These are phyloP conservation scores for Ceyx cyanopectus DNA, from an alignment of 2,113 vertebrate species.

Conservation along the genomic window DNA sequence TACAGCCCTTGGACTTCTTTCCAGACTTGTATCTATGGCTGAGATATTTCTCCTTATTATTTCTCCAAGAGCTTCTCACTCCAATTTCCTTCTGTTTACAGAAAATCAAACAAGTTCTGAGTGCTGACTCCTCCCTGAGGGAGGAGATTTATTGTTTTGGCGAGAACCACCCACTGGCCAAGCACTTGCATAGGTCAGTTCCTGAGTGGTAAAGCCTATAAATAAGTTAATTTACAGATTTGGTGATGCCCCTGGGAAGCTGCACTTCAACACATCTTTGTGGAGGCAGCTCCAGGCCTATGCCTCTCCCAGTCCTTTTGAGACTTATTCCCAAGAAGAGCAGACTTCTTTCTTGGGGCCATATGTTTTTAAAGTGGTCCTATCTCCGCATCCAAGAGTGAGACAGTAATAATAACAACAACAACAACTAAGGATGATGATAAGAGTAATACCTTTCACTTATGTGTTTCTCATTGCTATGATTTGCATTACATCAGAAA, in stretches of 20 bases:
- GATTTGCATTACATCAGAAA: constrained; percentile 68
- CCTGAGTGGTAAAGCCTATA: neutral
- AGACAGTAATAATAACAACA: constrained; percentile 49
- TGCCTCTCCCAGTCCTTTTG: constrained; percentile 27
- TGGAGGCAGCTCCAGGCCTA: constrained; percentile 2
- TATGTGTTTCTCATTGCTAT: constrained; percentile 42
- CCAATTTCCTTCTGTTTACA: neutral
- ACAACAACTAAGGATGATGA: constrained; percentile 52
- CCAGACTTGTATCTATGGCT: neutral
- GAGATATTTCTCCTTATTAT: neutral
- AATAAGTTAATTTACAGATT: neutral
- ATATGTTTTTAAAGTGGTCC: constrained; percentile 68
- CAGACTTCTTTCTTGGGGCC: constrained; percentile 61
- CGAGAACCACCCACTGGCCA: constrained; percentile 28
- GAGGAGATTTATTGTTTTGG: constrained; percentile 46
- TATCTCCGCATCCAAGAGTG: constrained; percentile 45
- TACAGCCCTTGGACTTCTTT: neutral
- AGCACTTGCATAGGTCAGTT: constrained; percentile 34
- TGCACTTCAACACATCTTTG: neutral
- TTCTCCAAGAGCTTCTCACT: neutral
- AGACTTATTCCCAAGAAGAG: constrained; percentile 1
- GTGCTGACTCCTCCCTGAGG: constrained; percentile 5
- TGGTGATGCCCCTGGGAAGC: constrained; percentile 4
- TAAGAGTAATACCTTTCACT: constrained; percentile 65
- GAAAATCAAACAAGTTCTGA: neutral